Percentiles rank a stretch among this genome's conserved stretches.
Conservation (phyloP, 2,113 vertebrate genomes). For the Brachypteracias leptosomus region DNA sequence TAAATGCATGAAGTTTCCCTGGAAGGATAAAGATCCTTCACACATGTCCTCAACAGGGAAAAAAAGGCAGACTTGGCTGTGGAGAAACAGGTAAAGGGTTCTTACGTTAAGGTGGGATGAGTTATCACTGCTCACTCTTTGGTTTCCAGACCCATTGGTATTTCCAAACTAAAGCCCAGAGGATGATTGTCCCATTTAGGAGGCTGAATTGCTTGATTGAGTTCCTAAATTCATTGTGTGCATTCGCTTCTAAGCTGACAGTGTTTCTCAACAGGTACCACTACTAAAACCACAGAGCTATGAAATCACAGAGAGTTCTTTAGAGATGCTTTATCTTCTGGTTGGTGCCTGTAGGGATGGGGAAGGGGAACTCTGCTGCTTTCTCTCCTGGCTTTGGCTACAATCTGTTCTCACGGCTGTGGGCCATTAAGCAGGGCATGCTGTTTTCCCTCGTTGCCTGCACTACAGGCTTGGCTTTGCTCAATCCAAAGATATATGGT, state of each 20-base stretch:
- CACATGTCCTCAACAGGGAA: fast-evolving
- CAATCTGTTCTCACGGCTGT: background rate
- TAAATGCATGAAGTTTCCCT: background rate
- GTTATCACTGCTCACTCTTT: background rate
- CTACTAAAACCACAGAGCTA: background rate
- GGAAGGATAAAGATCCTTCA: background rate
- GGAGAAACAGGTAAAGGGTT: background rate
- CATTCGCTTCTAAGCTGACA: background rate
- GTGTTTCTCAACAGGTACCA: background rate
- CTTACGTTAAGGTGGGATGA: background rate
- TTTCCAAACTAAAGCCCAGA: background rate
- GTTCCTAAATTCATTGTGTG: background rate
- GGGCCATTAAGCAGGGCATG: background rate
- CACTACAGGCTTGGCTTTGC: background rate
- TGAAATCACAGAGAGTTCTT: background rate
- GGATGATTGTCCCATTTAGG: background rate
- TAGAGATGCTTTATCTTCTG: background rate
- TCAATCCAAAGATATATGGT: background rate
- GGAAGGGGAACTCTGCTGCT: background rate
- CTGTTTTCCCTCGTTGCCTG: background rate
- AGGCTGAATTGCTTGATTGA: background rate
- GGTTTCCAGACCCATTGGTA: background rate
- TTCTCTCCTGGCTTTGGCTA: background rate
- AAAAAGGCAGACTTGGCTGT: background rate
- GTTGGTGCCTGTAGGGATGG: background rate